Evolutionary conservation across 2,113 vertebrate genomes (phyloP).

Genomic region (Hydrochoerus hydrochaeris): DNA sequence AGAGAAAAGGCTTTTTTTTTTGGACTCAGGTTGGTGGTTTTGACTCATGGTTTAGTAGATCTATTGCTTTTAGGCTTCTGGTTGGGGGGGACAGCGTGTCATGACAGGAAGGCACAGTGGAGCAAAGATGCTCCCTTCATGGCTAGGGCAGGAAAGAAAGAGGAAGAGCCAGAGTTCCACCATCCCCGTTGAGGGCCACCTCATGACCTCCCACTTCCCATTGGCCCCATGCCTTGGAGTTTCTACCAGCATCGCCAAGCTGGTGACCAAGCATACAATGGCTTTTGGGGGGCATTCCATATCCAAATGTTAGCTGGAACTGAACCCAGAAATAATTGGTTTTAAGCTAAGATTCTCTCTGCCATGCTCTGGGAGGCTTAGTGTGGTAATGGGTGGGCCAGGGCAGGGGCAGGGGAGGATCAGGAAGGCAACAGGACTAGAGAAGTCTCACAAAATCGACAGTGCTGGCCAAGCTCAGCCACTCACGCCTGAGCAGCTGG

Average conservation of each 20-base stretch:
- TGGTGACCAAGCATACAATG: background rate
- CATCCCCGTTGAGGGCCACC: background rate
- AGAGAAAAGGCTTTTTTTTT: background rate
- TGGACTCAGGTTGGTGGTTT: background rate
- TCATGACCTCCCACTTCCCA: background rate
- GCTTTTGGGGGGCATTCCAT: too few species aligned
- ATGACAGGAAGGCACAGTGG: background rate
- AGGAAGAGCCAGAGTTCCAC: background rate
- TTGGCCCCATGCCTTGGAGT: background rate
- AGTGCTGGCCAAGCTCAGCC: conserved; percentile 27
- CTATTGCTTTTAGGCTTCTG: background rate
- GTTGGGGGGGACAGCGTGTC: background rate
- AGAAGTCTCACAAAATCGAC: conserved; percentile 55
- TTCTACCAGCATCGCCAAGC: background rate
- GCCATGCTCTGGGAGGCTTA: background rate
- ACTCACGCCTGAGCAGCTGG: conserved; percentile 79
- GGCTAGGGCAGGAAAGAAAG: background rate
- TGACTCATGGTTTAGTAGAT: background rate
- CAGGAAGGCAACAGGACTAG: background rate
- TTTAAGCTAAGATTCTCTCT: background rate
- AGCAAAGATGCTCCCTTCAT: background rate
- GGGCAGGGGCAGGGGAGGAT: background rate
- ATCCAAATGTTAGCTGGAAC: background rate
- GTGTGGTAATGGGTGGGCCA: background rate
- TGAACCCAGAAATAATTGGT: background rate